Conservation (phyloP, 2,888 invertebrate species). For the Carabus problematicus region DNA sequence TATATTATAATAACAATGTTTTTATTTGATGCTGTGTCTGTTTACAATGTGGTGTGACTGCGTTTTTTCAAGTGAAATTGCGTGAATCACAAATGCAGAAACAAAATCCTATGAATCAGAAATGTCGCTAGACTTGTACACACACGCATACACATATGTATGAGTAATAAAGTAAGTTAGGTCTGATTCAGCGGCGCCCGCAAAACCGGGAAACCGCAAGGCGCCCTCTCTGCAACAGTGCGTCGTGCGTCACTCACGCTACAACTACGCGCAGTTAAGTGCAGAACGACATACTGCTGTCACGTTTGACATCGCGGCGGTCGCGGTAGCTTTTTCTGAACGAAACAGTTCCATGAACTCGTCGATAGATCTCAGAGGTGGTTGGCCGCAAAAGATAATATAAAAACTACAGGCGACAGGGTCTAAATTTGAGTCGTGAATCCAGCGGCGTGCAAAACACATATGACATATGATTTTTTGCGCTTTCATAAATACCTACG, state of each 20-base stretch:
- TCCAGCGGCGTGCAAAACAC: too few species aligned
- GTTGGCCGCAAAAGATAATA: slow-evolving; percentile 9
- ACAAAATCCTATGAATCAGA: slow-evolving; percentile 16
- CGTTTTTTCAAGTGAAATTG: slow-evolving; percentile 7
- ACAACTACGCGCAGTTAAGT: not conserved
- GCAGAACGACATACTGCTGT: slow-evolving; percentile 13
- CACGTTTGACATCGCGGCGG: slow-evolving; percentile 6
- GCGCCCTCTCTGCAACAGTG: slow-evolving; percentile 7
- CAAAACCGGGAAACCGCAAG: slow-evolving; percentile 21
- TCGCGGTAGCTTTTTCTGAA: slow-evolving; percentile 18
- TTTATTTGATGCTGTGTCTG: too few species aligned
- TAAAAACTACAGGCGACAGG: slow-evolving; percentile 4
- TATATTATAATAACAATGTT: too few species aligned
- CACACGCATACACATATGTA: not conserved
- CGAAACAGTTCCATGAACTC: slow-evolving; percentile 26
- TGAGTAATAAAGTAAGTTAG: slow-evolving; percentile 14
- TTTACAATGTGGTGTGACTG: not conserved
- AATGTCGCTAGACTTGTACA: not conserved
- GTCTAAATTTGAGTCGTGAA: too few species aligned
- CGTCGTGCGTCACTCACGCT: slow-evolving; percentile 9
- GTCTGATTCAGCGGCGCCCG: slow-evolving; percentile 15
- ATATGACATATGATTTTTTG: too few species aligned
- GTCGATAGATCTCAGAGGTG: slow-evolving; percentile 17
- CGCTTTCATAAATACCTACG: too few species aligned
- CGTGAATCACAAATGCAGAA: slow-evolving; percentile 17